These are phyloP conservation scores for Buphagus erythrorhynchus DNA, from an alignment of 2,797 vertebrate genomes.

Conservation along the genomic window DNA sequence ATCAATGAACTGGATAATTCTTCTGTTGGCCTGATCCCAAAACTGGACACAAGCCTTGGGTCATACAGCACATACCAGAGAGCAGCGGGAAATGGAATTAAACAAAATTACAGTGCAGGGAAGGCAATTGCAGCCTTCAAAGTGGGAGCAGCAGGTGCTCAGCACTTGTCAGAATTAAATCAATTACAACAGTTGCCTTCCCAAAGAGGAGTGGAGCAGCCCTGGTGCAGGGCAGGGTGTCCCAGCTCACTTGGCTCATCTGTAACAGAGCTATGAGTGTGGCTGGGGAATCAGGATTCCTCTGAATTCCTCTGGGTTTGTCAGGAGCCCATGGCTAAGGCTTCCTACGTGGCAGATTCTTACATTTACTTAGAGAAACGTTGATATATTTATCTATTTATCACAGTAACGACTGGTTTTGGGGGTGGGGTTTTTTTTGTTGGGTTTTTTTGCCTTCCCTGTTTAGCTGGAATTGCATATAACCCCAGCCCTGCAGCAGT, in stretches of 20 bases:
- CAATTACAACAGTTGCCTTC: neutral
- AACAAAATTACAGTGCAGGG: neutral
- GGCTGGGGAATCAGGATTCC: fast-evolving
- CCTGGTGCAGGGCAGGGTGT: neutral
- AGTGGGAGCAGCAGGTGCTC: neutral
- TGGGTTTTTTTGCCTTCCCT: neutral
- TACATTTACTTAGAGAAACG: neutral
- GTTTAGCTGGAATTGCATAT: neutral
- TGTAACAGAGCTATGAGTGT: neutral
- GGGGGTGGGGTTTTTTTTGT: neutral
- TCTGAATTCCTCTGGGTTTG: neutral
- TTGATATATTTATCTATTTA: neutral
- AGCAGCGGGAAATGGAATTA: neutral
- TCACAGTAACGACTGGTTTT: neutral
- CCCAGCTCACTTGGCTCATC: fast-evolving
- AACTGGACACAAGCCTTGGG: neutral
- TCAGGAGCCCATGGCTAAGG: neutral
- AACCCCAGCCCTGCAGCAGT: neutral
- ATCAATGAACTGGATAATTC: neutral
- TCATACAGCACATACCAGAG: neutral
- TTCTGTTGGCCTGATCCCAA: neutral
- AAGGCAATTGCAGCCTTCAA: neutral
- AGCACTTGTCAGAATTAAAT: neutral
- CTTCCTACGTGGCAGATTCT: neutral
- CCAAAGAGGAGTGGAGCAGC: neutral